Base-by-base conservation (phyloP, 2,113 vertebrate genomes). In the Chaetodon trifascialis region DNA sequence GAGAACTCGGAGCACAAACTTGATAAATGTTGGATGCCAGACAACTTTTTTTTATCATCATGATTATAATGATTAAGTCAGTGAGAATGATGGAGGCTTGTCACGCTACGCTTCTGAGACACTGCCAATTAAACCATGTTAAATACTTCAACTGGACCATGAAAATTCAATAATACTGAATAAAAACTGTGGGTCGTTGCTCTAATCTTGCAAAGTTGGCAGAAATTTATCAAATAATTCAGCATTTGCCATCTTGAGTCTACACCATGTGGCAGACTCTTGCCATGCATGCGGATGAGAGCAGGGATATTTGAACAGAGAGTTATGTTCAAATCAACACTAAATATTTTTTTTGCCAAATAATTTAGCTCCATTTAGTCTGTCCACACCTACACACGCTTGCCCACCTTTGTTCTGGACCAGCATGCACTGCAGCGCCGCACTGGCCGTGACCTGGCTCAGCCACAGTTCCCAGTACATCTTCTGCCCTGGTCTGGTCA, bases 391-490 rank as follows among this genome's bases (percentile, higher is more conserved):
- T 9, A 79, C 40, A 73, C 60, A 76, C 14, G 44, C 30, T 63
- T 60, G 80, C 95, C 86, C 89, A 96, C 95, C 95, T 96, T 94
- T 95, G 82, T 91, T 92, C 70, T 88, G 83, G 42, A 95, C 84
- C 75, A 95, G 84, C 86, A 94, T 90, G 73, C 90, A 94, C 63
- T 93, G 93, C 80, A 95, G 56, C 0, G 88, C 89, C 0, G 92
- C 91, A 59, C 83, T 91, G 51, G 91, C 91, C 0, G 91, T 92
- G 78, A 95, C 81, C 75, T 94, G 93, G 88, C 93, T 95, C 63
- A 95, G 89, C 95, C 95, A 95, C 82, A 95, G 80, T 52, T 96
- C 95, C 95, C 95, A 95, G 88, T 95, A 95, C 95, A 96, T 95
- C 86, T 67, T 88, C 76, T 54, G 30, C 25, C 54, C 40, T 30